Percentiles rank a stretch among this genome's conserved stretches.
Conservation (phyloP, 2,113 vertebrate genomes). For the Aegotheles bennettii region DNA sequence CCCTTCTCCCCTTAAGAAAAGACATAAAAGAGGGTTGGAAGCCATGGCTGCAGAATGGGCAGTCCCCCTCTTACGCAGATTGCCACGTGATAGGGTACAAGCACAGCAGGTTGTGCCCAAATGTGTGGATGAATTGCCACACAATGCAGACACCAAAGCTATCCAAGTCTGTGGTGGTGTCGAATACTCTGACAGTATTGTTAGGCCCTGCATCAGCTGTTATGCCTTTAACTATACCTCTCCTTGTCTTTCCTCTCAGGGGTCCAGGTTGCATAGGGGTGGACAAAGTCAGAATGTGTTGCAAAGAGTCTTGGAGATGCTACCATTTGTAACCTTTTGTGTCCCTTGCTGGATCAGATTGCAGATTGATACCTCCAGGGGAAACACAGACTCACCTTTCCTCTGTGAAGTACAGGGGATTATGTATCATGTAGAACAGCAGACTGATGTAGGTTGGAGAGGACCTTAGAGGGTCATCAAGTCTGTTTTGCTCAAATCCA, state of each 20-base stretch:
- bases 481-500: neutral
- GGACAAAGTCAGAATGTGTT: neutral
- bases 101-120: neutral
- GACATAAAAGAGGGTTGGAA: neutral
- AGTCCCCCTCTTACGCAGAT: neutral
- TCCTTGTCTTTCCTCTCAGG: neutral
- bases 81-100: neutral
- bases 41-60: neutral
- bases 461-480: neutral
- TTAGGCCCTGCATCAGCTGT: neutral
- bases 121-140: neutral
- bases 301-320: neutral
- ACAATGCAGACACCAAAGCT: neutral
- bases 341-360: neutral
- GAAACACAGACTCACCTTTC: neutral
- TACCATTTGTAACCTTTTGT: neutral
- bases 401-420: neutral
- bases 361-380: neutral
- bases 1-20: neutral
- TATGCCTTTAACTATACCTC: neutral
- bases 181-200: neutral
- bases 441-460: neutral
- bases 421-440: neutral
- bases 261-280: neutral
- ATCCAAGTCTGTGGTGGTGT: neutral